Percentiles rank a stretch among this genome's conserved stretches.
Evolutionary conservation across 2,797 vertebrate genomes (phyloP).

Genomic region (Phoebastria nigripes): DNA sequence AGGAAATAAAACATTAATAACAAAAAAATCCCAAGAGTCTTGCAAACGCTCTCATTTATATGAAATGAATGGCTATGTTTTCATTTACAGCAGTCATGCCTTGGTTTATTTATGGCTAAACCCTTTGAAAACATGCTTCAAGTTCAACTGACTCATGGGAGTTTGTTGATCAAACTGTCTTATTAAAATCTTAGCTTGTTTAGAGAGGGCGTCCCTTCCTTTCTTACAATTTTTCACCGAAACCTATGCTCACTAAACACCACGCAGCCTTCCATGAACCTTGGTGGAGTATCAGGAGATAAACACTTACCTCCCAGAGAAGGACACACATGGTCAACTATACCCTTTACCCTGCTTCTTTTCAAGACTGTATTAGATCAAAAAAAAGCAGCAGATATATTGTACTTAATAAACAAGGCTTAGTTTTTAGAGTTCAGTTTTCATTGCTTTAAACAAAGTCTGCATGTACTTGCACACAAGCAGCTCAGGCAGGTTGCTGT

Average conservation of each 20-base stretch:
- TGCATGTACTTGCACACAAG: not conserved
- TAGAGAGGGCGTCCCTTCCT: not conserved
- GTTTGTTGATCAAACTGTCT: not conserved
- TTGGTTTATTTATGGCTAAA: not conserved
- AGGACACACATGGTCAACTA: not conserved
- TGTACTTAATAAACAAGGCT: not conserved
- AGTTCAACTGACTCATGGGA: not conserved
- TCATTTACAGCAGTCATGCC: not conserved
- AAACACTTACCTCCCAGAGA: not conserved
- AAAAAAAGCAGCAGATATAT: not conserved
- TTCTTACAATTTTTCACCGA: not conserved
- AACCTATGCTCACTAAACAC: not conserved
- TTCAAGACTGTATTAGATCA: not conserved
- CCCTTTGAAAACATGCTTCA: not conserved
- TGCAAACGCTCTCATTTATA: not conserved
- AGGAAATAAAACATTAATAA: not conserved
- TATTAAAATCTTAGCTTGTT: not conserved
- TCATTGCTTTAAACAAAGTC: not conserved
- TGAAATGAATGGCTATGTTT: not conserved
- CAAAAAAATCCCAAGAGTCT: not conserved
- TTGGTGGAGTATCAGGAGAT: not conserved
- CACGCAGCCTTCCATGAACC: not conserved
- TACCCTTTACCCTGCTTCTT: not conserved
- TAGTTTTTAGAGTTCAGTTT: not conserved
- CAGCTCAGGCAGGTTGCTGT: not conserved